Base-by-base conservation (phyloP, 2,888 invertebrate species). In the Sinelater perroti region DNA sequence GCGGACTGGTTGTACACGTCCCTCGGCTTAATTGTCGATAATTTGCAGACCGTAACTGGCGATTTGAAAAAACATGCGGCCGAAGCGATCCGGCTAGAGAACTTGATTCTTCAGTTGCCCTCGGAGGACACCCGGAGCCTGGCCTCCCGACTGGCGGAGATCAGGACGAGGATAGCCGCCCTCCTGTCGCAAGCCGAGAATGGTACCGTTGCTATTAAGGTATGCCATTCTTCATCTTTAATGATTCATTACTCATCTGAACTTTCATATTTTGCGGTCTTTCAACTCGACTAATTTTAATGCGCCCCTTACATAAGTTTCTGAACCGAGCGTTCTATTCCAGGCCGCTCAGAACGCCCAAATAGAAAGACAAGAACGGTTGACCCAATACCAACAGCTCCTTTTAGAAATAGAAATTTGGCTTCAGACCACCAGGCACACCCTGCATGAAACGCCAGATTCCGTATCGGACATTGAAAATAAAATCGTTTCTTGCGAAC, bases 31-130 rank as follows among this genome's bases (percentile, higher is more conserved):
- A n/a, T n/a, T n/a, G n/a, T n/a, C n/a, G n/a, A n/a, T 20, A 17
- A 14, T 21, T 52, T 84, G 42, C 79, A 92, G 92, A 84, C 84
- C 71, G 86, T 91, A 66, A 83, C 88, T 68, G 79, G 81, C 67
- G 85, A 90, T 74, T 81, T 92, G 68, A 83, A 85, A 74, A 83
- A 83, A 72, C 86, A 89, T 73, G 87, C 89, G 62, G 82, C 84
- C 66, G 87, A 88, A 64, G 85, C 87, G 0, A 80, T 81, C 35
- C 81, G 85, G 16, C 77, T 92, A 28, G 87, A 88, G 70, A 80
- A 82, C 42, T 82, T 84, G 70, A 80, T 90, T 40, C 81, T 82
- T 72, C 81, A 82, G 65, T 79, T 87, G 66, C 85, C 86, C 10
- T 83, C 84, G 53, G 90, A 90, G 76, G 90, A 89, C 69, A 83